Percentiles rank a stretch among this genome's conserved stretches.
These are phyloP conservation scores for Eriocheir sinensis DNA, from an alignment of 1,140 invertebrate species.

Conservation along the genomic window DNA sequence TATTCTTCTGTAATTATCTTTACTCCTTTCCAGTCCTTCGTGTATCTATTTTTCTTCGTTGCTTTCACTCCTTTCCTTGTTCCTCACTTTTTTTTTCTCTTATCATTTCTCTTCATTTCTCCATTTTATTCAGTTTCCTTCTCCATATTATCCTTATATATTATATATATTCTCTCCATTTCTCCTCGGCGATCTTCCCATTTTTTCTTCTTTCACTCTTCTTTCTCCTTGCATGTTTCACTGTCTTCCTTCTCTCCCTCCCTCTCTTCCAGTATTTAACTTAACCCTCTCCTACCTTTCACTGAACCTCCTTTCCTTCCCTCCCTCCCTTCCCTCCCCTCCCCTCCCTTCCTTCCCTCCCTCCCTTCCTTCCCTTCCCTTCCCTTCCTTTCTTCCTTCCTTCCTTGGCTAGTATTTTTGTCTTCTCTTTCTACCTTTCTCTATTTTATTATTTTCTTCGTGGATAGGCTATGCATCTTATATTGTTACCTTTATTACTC, in stretches of 20 bases:
- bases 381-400: background rate
- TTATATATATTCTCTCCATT: background rate
- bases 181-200: too few relatives aligned
- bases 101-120: background rate
- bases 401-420: background rate
- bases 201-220: too few relatives aligned
- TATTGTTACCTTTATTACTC: background rate
- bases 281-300: background rate
- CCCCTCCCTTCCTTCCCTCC: background rate
- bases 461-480: background rate
- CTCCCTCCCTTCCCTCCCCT: too few relatives aligned
- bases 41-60: background rate
- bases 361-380: background rate
- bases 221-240: too few relatives aligned
- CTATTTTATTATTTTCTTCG: background rate
- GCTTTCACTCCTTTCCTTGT: background rate
- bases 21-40: too few relatives aligned
- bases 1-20: too few relatives aligned
- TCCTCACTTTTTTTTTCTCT: too few relatives aligned
- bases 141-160: too few relatives aligned
- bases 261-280: too few relatives aligned
- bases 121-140: background rate
- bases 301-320: too few relatives aligned
- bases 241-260: too few relatives aligned
- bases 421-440: background rate